Percentiles rank a stretch among this genome's conserved stretches.
Conservation (phyloP, 2,888 invertebrate species). For the Lobophora halterata region DNA sequence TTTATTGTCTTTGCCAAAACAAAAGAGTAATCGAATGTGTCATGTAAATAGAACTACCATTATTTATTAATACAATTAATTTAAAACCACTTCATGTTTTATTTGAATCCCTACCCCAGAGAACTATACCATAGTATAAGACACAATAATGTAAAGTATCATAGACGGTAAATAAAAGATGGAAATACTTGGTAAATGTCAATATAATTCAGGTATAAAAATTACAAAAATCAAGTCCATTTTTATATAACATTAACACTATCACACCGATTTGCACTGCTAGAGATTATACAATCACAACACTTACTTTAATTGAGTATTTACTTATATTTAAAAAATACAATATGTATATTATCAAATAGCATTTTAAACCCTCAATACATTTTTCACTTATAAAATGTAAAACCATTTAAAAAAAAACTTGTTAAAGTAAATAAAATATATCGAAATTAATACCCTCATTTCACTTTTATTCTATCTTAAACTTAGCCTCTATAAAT, state of each 20-base stretch:
- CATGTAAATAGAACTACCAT: conserved; percentile 82
- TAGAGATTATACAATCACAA: conserved; percentile 11
- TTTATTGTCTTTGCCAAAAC: conserved; percentile 80
- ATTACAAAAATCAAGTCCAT: conserved; percentile 18
- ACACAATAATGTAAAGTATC: not conserved
- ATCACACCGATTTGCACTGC: conserved; percentile 21
- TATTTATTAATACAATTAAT: conserved; percentile 82
- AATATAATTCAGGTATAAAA: conserved; percentile 23
- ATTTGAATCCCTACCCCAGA: conserved; percentile 36
- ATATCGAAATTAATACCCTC: not conserved
- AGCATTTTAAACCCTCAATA: conserved; percentile 3
- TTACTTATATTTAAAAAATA: too few relatives aligned
- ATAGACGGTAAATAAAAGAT: conserved; percentile 1
- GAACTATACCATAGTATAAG: not conserved
- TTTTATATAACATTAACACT: conserved; percentile 13
- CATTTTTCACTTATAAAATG: too few relatives aligned
- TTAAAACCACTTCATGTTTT: conserved; percentile 65
- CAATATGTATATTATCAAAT: conserved; percentile 3
- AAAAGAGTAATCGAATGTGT: conserved; percentile 78
- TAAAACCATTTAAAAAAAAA: too few relatives aligned
- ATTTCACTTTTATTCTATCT: not conserved
- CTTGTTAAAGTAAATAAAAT: too few relatives aligned
- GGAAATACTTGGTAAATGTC: conserved; percentile 11
- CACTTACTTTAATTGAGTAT: too few relatives aligned
- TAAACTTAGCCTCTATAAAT: conserved; percentile 2